A percentile compares a stretch with the other conserved stretches of the same genome.
Evolutionary conservation across 2,113 vertebrate genomes (phyloP).

Genomic region (Melospiza melodia): DNA sequence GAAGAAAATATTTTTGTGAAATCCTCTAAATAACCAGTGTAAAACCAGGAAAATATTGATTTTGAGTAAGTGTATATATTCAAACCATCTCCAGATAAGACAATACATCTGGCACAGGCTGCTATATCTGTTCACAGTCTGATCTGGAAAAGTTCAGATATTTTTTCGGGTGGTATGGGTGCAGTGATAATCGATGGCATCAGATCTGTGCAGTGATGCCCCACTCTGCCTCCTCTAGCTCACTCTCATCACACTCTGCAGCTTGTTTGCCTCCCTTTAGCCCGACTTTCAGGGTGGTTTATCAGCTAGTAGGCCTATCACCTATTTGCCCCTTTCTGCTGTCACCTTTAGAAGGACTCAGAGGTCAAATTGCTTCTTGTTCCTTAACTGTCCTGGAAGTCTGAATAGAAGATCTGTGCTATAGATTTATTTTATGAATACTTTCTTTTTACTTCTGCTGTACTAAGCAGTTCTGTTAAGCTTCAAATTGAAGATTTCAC

Average conservation of each 20-base stretch:
- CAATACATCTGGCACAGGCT: neutral
- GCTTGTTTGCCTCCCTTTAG: neutral
- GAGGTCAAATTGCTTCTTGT: neutral
- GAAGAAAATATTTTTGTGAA: neutral
- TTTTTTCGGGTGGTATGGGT: accelerated
- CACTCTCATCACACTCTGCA: neutral
- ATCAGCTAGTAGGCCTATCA: neutral
- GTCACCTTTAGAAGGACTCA: neutral
- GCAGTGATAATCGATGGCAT: neutral
- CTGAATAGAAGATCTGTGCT: neutral
- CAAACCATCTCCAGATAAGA: neutral
- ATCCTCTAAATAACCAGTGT: neutral
- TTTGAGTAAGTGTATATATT: neutral
- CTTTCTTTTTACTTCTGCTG: neutral
- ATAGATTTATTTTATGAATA: neutral
- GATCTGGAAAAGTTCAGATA: neutral
- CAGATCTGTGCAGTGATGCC: neutral
- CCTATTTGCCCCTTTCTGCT: neutral
- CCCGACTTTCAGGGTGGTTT: neutral
- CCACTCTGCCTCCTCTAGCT: accelerated
- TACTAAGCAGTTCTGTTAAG: neutral
- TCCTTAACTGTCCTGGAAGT: neutral
- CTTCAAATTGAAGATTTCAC: neutral
- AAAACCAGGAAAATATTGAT: neutral
- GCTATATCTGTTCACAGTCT: neutral